Evolutionary conservation across 1,140 invertebrate species (phyloP).

Genomic region (Oncopodura yosiiana): DNA sequence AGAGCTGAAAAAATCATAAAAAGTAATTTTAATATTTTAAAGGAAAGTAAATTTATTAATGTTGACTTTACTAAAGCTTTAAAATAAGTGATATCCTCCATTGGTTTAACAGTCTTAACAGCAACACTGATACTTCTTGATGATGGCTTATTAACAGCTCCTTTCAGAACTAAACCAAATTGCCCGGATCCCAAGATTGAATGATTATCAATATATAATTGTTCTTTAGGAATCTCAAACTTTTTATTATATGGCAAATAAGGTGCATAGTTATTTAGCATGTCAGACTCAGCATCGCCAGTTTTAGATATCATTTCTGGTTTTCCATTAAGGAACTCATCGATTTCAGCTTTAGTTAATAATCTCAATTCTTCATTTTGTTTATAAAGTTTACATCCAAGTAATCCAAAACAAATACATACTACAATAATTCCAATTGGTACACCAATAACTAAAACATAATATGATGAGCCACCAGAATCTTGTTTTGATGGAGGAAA

Average conservation of each 20-base stretch:
- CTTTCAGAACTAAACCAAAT: conserved; percentile 16
- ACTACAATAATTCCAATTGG: not conserved
- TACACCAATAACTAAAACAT: not conserved
- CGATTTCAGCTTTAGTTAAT: conserved; percentile 18
- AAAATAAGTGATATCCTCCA: conserved; percentile 13
- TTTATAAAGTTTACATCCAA: conserved; percentile 11
- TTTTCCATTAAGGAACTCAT: conserved; percentile 18
- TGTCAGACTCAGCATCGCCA: not conserved
- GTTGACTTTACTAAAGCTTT: too few species aligned
- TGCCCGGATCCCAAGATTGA: conserved; percentile 6
- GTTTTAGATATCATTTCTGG: conserved; percentile 9
- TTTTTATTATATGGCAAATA: conserved; percentile 19
- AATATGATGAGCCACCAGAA: too few species aligned
- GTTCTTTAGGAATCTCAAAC: conserved; percentile 17
- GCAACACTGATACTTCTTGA: conserved; percentile 3
- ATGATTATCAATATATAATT: conserved; percentile 9
- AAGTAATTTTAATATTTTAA: too few species aligned
- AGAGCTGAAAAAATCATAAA: too few species aligned
- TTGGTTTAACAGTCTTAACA: conserved; percentile 16
- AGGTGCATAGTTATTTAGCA: conserved; percentile 15
- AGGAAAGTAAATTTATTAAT: too few species aligned
- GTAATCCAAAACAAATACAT: not conserved
- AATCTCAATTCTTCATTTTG: conserved; percentile 7
- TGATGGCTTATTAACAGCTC: not conserved
- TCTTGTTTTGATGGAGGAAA: not conserved